Base-by-base conservation (phyloP, 2,797 vertebrate species). In the Poeciliopsis presidionis region DNA sequence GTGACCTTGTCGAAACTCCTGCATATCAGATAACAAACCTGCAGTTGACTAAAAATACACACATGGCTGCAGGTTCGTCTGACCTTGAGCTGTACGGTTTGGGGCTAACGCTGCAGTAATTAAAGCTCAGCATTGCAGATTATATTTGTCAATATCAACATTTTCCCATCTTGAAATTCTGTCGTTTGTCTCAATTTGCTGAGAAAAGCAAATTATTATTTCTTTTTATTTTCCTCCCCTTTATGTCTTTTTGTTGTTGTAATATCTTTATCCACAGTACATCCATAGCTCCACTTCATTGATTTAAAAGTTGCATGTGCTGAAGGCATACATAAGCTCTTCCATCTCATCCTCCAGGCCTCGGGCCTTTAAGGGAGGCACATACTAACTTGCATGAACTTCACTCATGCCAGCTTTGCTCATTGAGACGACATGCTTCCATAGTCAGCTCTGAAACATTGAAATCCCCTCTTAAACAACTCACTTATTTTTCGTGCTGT, bases 371-470 rank as follows among this genome's bases (percentile, higher is more conserved):
- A 85, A 78, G 81, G 85, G 79, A 2, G 90, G 89, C 90, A 57
- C 73, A 84, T 89, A 97, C 97, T 99, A 98, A 99, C 97, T 91
- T 45, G 98, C 98, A 99, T 99, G 98, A 94, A 51, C 73, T 2
- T 86, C 78, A 90, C 84, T 93, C 87, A 90, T 84, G 3, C 69
- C 81, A 81, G 78, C 86, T 88, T 87, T 87, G 73, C 77, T 86
- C 83, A 88, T 76, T 74, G 75, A 88, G 80, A 85, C n/a, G 51
- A 91, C 92, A 90, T 93, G 93, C 85, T 89, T 84, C 63, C 88
- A 74, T 81, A 7, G 57, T 78, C 67, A 28, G 51, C 46, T 51
- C 74, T 79, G 71, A 80, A 86, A 85, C 28, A 70, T 77, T 72
- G 80, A 59, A 49, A 39, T 63, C 41, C 74, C 1, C 59, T 51